Percentiles rank a stretch among this genome's conserved stretches.
Conservation (phyloP, 2,797 vertebrate genomes). For the Myotis vivesi region DNA sequence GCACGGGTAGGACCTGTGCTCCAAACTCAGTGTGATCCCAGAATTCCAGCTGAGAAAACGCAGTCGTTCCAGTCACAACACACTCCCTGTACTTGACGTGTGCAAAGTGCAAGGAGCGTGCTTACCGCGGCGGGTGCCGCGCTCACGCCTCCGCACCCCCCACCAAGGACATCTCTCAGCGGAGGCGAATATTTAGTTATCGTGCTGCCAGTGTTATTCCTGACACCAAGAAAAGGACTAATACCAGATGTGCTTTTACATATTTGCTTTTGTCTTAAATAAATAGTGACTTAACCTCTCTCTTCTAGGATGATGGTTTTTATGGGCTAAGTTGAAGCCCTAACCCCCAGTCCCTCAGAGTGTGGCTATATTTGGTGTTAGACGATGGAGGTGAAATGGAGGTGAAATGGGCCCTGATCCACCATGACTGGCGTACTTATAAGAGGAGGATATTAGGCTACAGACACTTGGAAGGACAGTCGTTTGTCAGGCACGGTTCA, state of each 20-base stretch:
- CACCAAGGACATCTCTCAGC: fast-evolving
- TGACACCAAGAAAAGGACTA: too few relatives aligned
- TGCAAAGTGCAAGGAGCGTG: fast-evolving
- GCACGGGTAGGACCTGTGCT: fast-evolving
- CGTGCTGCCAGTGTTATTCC: fast-evolving
- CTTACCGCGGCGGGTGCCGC: fast-evolving
- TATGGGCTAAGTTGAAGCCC: background rate
- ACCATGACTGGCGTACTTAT: background rate
- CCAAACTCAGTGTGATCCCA: fast-evolving
- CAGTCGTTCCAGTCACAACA: fast-evolving
- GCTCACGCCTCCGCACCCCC: background rate
- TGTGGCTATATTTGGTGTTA: background rate
- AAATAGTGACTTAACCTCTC: background rate
- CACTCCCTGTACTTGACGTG: background rate
- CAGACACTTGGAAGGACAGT: background rate
- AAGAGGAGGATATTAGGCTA: too few relatives aligned
- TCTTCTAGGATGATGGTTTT: background rate
- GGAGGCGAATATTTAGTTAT: fast-evolving
- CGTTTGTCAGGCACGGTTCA: background rate
- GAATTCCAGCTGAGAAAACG: background rate
- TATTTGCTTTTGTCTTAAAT: background rate
- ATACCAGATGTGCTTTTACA: fast-evolving
- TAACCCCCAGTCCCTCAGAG: background rate
- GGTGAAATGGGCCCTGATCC: fast-evolving
- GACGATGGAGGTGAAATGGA: too few relatives aligned